Conservation (phyloP, 2,888 invertebrate species). For the Rhagophthalmus giganteus region DNA sequence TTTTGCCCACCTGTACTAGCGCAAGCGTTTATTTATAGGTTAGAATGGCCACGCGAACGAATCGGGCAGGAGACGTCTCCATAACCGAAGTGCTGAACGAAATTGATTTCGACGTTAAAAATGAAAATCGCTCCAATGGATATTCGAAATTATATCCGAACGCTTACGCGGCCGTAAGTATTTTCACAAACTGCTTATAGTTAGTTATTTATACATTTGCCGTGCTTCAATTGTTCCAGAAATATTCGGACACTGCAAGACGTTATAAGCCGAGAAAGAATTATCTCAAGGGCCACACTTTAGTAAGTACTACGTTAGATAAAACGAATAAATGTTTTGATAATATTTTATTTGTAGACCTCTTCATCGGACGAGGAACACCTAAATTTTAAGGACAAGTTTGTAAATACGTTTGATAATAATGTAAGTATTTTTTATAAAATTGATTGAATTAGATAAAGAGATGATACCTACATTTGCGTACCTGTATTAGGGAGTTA, state of each 20-base stretch:
- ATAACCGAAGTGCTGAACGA: conserved; percentile 37
- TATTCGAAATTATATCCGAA: conserved; percentile 33
- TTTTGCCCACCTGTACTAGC: too few relatives aligned
- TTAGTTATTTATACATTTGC: background rate
- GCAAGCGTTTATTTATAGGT: too few relatives aligned
- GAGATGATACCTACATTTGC: too few relatives aligned
- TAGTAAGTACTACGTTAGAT: conserved; percentile 6
- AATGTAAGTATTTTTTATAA: too few relatives aligned
- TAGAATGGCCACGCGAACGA: conserved; percentile 36
- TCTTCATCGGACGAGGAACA: conserved; percentile 33
- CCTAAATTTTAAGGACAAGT: conserved; percentile 8
- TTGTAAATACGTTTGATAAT: conserved; percentile 9
- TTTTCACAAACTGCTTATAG: too few relatives aligned
- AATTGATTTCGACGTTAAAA: conserved; percentile 29
- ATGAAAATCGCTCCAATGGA: conserved; percentile 17
- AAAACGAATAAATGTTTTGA: background rate
- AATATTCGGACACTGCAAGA: conserved; percentile 5
- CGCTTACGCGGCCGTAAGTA: conserved; percentile 36
- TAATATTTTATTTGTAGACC: conserved; percentile 22
- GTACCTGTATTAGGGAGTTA: too few relatives aligned
- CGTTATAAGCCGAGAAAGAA: conserved; percentile 6
- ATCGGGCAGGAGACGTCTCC: conserved; percentile 32
- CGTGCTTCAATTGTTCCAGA: conserved; percentile 5
- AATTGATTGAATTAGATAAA: too few relatives aligned
- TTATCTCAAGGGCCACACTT: conserved; percentile 20